A percentile compares a stretch with the other conserved stretches of the same genome.
phyloP scores from a whole-genome alignment of 23 tunicate genomes.

The Trididemnum nubilum region DNA sequence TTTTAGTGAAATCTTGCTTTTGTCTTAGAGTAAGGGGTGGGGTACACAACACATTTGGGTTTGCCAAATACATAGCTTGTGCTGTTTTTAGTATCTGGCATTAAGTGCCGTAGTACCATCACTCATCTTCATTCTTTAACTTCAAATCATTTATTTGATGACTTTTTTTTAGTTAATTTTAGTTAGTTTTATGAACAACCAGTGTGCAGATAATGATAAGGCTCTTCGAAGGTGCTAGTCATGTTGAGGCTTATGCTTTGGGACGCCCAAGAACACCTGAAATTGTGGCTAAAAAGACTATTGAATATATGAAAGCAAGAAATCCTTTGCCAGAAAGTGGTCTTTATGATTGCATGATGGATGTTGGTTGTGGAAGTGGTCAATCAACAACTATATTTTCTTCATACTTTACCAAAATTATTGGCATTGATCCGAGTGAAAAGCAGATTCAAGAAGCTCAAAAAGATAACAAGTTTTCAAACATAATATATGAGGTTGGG shows the following conservation, averaged over 20 bases:
- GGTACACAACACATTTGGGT: too few relatives aligned
- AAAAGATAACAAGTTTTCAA: slow-evolving; percentile 12
- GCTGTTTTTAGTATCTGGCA: too few relatives aligned
- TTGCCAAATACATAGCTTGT: too few relatives aligned
- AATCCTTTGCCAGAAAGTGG: slow-evolving; percentile 6
- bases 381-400: slow-evolving; percentile 58
- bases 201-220: too few relatives aligned
- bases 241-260: slow-evolving; percentile 46
- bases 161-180: too few relatives aligned
- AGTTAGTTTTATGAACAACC: too few relatives aligned
- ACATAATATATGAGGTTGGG: slow-evolving; percentile 53
- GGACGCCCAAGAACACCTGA: slow-evolving; percentile 52
- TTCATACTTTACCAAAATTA: slow-evolving; percentile 36
- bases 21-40: too few relatives aligned
- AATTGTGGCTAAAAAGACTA: slow-evolving; percentile 36
- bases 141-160: too few relatives aligned
- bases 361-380: slow-evolving; percentile 89
- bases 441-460: slow-evolving; percentile 65
- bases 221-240: slow-evolving; percentile 53
- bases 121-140: too few relatives aligned
- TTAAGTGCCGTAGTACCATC: too few relatives aligned
- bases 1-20: too few relatives aligned
- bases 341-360: slow-evolving; percentile 37
- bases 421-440: slow-evolving; percentile 74
- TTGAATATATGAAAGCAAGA: slow-evolving; percentile 14